Evolutionary conservation across 2,113 vertebrate genomes (phyloP).

Genomic region (Oreochromis spilurus): DNA sequence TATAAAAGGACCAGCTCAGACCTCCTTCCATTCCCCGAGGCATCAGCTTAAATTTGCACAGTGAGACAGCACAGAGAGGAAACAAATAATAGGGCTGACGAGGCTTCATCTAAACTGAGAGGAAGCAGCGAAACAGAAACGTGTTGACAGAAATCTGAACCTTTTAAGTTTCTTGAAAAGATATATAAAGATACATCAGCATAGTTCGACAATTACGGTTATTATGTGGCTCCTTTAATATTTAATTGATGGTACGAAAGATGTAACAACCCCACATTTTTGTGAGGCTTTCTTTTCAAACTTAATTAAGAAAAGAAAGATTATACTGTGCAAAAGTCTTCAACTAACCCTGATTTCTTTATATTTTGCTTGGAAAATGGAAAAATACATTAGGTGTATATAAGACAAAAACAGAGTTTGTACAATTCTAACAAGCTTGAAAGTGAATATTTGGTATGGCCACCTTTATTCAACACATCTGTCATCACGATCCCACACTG

Average conservation of each 20-base stretch:
- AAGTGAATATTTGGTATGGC: neutral
- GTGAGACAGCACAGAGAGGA: neutral
- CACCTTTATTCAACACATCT: neutral
- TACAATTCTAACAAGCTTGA: neutral
- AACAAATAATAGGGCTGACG: neutral
- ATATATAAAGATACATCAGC: neutral
- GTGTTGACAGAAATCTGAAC: neutral
- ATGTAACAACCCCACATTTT: neutral
- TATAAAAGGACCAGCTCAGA: constrained; percentile 31
- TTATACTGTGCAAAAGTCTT: neutral
- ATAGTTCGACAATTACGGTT: neutral
- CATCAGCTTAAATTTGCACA: neutral
- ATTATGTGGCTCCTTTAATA: neutral
- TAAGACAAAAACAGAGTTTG: neutral
- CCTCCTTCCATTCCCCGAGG: neutral
- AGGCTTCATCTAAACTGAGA: neutral
- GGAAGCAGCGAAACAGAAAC: neutral
- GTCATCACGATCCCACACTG: neutral
- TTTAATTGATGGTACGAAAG: neutral
- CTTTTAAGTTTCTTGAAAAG: neutral
- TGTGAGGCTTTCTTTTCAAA: neutral
- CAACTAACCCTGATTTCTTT: neutral
- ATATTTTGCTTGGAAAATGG: neutral
- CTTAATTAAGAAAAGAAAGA: neutral
- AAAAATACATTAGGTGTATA: neutral